A percentile compares a stretch with the other conserved stretches of the same genome.
Conservation (phyloP, 2,888 invertebrate genomes). For the Agapostemon virescens region DNA sequence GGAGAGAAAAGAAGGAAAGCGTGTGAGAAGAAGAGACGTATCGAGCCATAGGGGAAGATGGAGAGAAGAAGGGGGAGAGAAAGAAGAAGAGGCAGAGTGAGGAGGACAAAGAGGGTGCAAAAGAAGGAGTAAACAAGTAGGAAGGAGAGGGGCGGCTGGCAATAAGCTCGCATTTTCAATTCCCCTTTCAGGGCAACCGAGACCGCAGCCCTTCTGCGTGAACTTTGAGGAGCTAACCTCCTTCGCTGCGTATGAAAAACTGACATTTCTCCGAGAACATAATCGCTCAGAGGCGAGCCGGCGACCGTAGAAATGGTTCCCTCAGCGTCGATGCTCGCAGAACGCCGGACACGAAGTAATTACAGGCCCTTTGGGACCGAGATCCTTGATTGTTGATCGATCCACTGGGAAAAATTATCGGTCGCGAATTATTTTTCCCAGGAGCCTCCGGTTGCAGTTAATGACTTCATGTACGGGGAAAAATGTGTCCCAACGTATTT, state of each 20-base stretch:
- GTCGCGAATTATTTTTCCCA: background rate
- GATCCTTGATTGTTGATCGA: slow-evolving; percentile 5
- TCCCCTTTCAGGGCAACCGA: slow-evolving; percentile 57
- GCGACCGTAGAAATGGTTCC: slow-evolving; percentile 8
- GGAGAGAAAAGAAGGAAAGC: no score
- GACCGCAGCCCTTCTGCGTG: slow-evolving; percentile 69
- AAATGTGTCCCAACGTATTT: no score
- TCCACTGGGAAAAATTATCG: background rate
- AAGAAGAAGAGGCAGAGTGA: no score
- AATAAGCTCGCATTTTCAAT: slow-evolving; percentile 22
- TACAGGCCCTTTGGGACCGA: slow-evolving; percentile 17
- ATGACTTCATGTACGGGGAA: background rate
- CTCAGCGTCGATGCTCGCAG: slow-evolving; percentile 12
- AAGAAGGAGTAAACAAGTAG: no score
- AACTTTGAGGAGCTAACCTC: slow-evolving; percentile 31
- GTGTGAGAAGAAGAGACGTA: no score
- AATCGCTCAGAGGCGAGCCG: slow-evolving; percentile 23
- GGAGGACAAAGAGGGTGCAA: no score
- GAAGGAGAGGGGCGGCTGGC: no score
- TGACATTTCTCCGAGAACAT: slow-evolving; percentile 17
- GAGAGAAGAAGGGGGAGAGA: no score
- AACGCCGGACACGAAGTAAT: slow-evolving; percentile 25
- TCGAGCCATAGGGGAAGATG: no score
- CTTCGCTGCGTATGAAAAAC: slow-evolving; percentile 44
- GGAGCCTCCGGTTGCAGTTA: background rate